Evolutionary conservation across 2,888 invertebrate species (phyloP), one percentile per base, ranked within the genome.

Genomic region (Empis livida): DNA sequence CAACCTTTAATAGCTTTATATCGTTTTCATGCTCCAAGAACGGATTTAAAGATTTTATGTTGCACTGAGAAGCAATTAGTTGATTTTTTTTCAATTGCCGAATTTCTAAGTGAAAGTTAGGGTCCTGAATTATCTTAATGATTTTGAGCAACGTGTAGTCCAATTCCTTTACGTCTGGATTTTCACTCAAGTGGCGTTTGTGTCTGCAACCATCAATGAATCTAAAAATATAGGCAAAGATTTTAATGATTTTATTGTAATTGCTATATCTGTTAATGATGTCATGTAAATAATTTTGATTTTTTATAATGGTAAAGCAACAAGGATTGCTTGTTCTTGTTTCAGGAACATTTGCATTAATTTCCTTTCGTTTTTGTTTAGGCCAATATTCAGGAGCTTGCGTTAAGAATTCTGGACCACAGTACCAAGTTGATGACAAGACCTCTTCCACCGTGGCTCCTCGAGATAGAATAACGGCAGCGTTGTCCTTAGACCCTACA

Each of bases 381-480:
- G 20, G 20, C 20, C 11, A 13, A 32, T 5, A 13, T 32, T 32
- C 32, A 32, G 30, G 20, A 31, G 31, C 1, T 2, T 17, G 23
- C 10, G 27, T 16, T 23, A 44, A 42, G 35, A 50, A 45, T 11
- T 48, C 37, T 17, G 45, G 45, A 30, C 45, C 49, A 15, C 5
- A 10, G 9, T 11, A 45, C 35, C 45, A 45, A 30, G 6, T 37
- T 13, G 35, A 44, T 9, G 31, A 11, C 2, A 15, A 3, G 3
- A 45, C 3, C 11, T 45, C 32, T 31, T 14, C 23, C 38, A 32
- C 43, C 10, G 35, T 30, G 0, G 30, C 15, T 16, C 62, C 63
- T 39, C 62, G 42, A 0, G 61, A 61, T 1, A 59, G 52, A 11
- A 57, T 54, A 47, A 61, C 61, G 11, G 61, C 60, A 0, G 62